Evolutionary conservation across 2,797 vertebrate species (phyloP).

Genomic region (Eospalax fontanierii): DNA sequence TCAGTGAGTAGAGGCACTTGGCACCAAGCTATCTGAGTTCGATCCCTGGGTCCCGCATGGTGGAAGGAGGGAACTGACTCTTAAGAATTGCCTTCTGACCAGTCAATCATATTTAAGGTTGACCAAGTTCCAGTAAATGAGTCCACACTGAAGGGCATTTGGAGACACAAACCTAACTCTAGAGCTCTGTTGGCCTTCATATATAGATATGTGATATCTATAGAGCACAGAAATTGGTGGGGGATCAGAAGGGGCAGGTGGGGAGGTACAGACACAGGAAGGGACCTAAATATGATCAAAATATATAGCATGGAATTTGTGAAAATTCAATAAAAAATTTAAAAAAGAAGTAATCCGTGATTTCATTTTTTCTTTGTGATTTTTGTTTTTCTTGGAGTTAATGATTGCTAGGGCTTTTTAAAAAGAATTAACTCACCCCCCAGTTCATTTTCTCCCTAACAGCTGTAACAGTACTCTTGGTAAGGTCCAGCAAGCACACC

Average conservation of each 20-base stretch:
- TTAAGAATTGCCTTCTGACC: not conserved
- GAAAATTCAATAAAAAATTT: too few relatives aligned
- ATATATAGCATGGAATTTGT: too few relatives aligned
- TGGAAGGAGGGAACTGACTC: not conserved
- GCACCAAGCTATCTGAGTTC: not conserved
- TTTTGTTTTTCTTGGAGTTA: conserved; percentile 63
- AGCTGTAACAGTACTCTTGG: not conserved
- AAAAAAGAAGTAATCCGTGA: conserved; percentile 48
- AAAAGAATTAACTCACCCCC: not conserved
- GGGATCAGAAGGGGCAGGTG: too few relatives aligned
- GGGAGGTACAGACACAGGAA: too few relatives aligned
- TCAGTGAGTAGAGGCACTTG: not conserved
- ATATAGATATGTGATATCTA: too few relatives aligned
- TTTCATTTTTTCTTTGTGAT: conserved; percentile 39
- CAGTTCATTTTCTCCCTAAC: not conserved
- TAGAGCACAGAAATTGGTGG: too few relatives aligned
- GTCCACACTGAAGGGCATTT: too few relatives aligned
- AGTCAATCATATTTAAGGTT: too few relatives aligned
- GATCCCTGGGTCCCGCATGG: not conserved
- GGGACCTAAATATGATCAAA: too few relatives aligned
- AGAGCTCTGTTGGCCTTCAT: too few relatives aligned
- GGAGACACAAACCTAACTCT: too few relatives aligned
- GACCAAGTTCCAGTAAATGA: too few relatives aligned
- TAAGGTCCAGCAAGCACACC: not conserved
- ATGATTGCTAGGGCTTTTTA: not conserved